Evolutionary conservation across 2,797 vertebrate genomes (phyloP).

Genomic region (Trichosurus vulpecula): DNA sequence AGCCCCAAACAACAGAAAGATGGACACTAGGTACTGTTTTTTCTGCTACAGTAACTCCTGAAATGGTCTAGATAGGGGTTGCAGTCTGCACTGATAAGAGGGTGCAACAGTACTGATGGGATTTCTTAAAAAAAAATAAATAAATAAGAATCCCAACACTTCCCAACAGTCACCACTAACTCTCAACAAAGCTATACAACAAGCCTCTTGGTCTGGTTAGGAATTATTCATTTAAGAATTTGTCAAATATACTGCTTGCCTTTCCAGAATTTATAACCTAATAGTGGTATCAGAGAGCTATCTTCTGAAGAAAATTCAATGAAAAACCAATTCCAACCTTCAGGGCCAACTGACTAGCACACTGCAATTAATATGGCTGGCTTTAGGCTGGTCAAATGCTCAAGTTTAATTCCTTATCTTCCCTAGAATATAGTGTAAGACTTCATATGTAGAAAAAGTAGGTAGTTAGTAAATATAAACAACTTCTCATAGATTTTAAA

Average conservation of each 20-base stretch:
- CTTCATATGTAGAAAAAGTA: not conserved
- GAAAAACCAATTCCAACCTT: not conserved
- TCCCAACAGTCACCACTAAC: not conserved
- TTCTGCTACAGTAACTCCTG: not conserved
- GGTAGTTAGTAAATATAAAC: not conserved
- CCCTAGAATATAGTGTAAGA: not conserved
- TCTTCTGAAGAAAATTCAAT: not conserved
- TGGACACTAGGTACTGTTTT: not conserved
- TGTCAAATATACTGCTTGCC: not conserved
- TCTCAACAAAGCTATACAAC: not conserved
- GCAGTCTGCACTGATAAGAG: not conserved
- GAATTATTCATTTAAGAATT: not conserved
- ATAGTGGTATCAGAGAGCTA: not conserved
- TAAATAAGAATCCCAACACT: not conserved
- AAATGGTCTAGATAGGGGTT: not conserved
- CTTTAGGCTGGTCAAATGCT: not conserved
- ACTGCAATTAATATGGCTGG: not conserved
- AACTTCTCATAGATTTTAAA: not conserved
- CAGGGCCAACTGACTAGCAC: not conserved
- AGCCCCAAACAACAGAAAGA: not conserved
- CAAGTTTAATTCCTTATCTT: not conserved
- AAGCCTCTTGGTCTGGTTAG: not conserved
- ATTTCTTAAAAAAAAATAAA: not conserved
- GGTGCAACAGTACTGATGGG: not conserved
- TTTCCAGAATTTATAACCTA: not conserved